phyloP scores from a whole-genome alignment of 2,797 vertebrate genomes.

The Fundulus diaphanus region DNA sequence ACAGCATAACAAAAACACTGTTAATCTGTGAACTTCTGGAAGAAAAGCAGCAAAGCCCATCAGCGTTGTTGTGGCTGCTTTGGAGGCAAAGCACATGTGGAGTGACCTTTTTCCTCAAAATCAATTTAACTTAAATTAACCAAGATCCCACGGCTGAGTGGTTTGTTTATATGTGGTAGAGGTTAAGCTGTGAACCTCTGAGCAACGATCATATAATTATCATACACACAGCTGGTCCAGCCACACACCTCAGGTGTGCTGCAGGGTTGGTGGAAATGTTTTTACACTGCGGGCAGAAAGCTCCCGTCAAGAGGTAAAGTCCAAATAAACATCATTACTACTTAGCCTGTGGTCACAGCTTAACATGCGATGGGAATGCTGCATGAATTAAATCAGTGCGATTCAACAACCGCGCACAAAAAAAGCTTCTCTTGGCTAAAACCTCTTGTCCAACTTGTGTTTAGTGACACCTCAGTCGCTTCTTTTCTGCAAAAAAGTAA shows the following conservation, averaged over 20 bases:
- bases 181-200: constrained; percentile 56
- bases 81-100: constrained; percentile 14
- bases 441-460: constrained; percentile 7
- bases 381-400: constrained; percentile 48
- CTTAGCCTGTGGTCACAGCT: constrained; percentile 56
- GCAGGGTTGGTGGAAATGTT: constrained; percentile 41
- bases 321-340: constrained; percentile 70
- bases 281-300: constrained; percentile 46
- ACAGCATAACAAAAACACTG: neutral
- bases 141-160: constrained; percentile 37
- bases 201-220: constrained; percentile 64
- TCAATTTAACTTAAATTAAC: constrained; percentile 50
- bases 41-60: constrained; percentile 17
- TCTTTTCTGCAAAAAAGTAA: constrained; percentile 16
- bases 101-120: constrained; percentile 54
- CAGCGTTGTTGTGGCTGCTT: constrained; percentile 12
- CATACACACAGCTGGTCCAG: constrained; percentile 49
- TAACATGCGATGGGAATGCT: constrained; percentile 49
- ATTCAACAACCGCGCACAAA: constrained; percentile 34
- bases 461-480: neutral
- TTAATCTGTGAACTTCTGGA: constrained; percentile 22
- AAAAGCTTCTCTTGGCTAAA: constrained; percentile 22
- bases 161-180: constrained; percentile 49
- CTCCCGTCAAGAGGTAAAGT: constrained; percentile 46
- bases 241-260: constrained; percentile 59